Evolutionary conservation across 2,113 vertebrate species (phyloP), one percentile per base, ranked within the genome.

Genomic region (Cariama cristata): DNA sequence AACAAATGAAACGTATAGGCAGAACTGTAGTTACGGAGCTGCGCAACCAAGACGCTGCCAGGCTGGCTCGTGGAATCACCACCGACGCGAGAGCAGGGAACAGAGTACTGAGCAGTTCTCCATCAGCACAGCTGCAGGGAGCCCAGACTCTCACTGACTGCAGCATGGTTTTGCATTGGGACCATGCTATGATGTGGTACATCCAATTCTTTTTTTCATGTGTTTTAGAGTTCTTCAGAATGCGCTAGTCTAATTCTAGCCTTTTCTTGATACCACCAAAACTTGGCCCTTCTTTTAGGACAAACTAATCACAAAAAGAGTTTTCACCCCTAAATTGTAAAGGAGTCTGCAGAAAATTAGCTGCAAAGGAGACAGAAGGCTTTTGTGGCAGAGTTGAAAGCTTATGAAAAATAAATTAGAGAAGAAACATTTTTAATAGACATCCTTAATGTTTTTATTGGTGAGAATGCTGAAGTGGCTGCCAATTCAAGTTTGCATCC

Each of bases 401-500:
- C 79, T 76, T 72, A 68, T 21, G 32, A 94, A 94, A 97, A 95
- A 87, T 84, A 96, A 97, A 95, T 96, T 94, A 90, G 22, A 91
- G 94, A 93, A 97, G 62, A 86, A 97, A 71, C 14, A 30, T 94
- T 96, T 95, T 97, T 96, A 97, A 96, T 85, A 97, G 81, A 95
- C 63, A 72, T 66, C 53, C n/a, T 93, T 94, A 96, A 96, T 97
- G 80, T 90, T 98, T 97, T 97, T 93, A 93, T 88, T 96, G 40
- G 85, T 84, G 92, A 95, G 93, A 93, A 95, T 28, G 24, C 79
- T 73, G 26, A 96, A 96, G 87, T 81, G 80, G 45, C 79, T 97
- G 95, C 82, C 97, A 98, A 97, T 90, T 96, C 84, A 88, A 96
- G 72, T 93, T 94, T 83, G 50, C 79, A 95, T 96, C 74, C 77